Evolutionary conservation across 2,797 vertebrate genomes (phyloP).

Genomic region (Siniperca scherzeri): DNA sequence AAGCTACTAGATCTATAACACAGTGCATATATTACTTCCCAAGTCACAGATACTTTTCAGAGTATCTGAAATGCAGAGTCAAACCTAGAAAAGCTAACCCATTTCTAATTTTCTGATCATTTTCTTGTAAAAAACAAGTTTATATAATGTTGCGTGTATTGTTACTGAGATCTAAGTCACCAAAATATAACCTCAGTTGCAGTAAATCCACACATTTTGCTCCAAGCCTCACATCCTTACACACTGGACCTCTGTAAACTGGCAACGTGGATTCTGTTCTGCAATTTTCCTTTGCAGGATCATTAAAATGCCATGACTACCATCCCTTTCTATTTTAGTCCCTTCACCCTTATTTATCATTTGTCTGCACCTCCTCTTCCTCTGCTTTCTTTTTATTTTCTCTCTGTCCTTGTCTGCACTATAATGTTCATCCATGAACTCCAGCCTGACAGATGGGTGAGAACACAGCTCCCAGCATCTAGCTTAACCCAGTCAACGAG

Average conservation of each 20-base stretch:
- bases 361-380: neutral
- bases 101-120: neutral
- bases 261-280: slow-evolving; percentile 8
- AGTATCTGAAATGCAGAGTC: neutral
- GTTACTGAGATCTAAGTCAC: neutral
- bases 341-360: neutral
- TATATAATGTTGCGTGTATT: neutral
- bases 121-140: slow-evolving; percentile 2
- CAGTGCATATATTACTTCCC: neutral
- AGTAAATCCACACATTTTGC: neutral
- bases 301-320: neutral
- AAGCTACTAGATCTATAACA: neutral
- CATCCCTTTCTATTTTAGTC: neutral
- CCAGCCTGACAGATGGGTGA: slow-evolving; percentile 49
- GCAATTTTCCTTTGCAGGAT: neutral
- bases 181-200: neutral
- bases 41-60: neutral
- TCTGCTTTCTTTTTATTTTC: neutral
- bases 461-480: slow-evolving; percentile 28
- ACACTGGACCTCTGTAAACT: neutral
- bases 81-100: neutral
- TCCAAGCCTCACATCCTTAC: neutral
- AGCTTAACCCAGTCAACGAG: slow-evolving; percentile 48
- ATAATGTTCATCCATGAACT: slow-evolving; percentile 41
- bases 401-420: slow-evolving; percentile 24